Conservation (phyloP, 2,113 vertebrate genomes). For the Cromileptes altivelis region DNA sequence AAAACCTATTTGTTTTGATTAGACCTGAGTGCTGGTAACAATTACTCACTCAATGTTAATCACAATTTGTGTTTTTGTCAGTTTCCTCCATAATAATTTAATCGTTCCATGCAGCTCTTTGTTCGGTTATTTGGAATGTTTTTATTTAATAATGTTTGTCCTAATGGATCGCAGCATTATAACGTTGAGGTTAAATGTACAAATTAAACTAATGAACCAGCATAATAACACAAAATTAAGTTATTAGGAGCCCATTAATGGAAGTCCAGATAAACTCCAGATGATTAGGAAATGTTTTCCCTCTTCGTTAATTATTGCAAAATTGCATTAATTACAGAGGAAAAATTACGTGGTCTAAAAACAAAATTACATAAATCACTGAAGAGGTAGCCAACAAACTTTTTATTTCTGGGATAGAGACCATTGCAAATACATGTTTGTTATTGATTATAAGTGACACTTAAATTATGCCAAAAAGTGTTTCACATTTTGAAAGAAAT, state of each 20-base stretch:
- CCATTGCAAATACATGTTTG: background rate
- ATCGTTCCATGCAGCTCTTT: slow-evolving; percentile 21
- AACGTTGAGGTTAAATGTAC: slow-evolving; percentile 54
- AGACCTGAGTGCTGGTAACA: slow-evolving; percentile 67
- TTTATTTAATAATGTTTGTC: slow-evolving; percentile 37
- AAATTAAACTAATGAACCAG: slow-evolving; percentile 56
- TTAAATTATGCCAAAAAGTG: background rate
- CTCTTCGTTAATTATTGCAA: slow-evolving; percentile 4
- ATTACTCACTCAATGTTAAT: slow-evolving; percentile 66
- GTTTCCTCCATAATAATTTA: slow-evolving; percentile 31
- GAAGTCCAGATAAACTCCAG: slow-evolving; percentile 43
- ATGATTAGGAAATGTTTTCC: slow-evolving; percentile 33
- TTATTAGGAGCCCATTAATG: slow-evolving; percentile 37
- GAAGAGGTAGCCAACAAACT: background rate
- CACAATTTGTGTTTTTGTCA: slow-evolving; percentile 57
- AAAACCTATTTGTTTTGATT: slow-evolving; percentile 73
- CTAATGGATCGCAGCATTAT: slow-evolving; percentile 33
- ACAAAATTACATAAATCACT: background rate
- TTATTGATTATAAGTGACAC: background rate
- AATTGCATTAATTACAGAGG: background rate
- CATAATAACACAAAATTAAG: slow-evolving; percentile 55
- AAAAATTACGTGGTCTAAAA: no score
- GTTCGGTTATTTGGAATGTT: slow-evolving; percentile 11
- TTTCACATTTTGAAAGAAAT: background rate
- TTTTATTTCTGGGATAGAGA: background rate